Base-by-base conservation (phyloP, 2,888 invertebrate genomes). In the Troides helena region DNA sequence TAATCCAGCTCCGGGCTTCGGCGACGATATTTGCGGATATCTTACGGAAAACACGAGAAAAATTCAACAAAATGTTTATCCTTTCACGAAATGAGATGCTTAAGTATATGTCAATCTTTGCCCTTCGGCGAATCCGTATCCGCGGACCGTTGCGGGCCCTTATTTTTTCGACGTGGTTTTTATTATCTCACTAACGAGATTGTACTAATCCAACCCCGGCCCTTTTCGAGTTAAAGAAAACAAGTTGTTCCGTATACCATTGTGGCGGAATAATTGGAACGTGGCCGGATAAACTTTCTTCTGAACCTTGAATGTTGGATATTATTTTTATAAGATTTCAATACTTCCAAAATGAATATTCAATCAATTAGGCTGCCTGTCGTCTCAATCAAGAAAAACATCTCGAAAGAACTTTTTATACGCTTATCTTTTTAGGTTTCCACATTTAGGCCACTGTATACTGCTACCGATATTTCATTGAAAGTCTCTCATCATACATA, bases 161-260 rank as follows among this genome's bases (percentile, higher is more conserved):
- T 56, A 67, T 57, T 68, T 68, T 68, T 68, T 61, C 23, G 18
- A n/a, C 21, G 25, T 17, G 39, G 39, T 57, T 43, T 62, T 62
- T 58, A 58, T 68, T 67, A 58, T 62, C 21, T 39, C 67, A 57
- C 67, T 62, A 68, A 68, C 67, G 62, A 68, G 67, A 62, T 68
- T 67, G 56, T 57, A 62, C 46, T 39, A 62, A 67, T 46, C 57
- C 57, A 25, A 58, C 43, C 57, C 57, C 30, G 14, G 46, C 21
- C 39, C 57, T 36, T 65, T 65, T 36, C 43, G 43, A 65, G 21
- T 65, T 58, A 57, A 65, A 64, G 43, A 39, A 65, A 65, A 65
- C 58, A 65, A 65, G 56, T 39, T 58, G 43, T 39, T 43, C 25
- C 65, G 23, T 21, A 57, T 43, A 57, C 21, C 57, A 65, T 65